Evolutionary conservation across 2,113 vertebrate species (phyloP).

Genomic region (Athene noctua): DNA sequence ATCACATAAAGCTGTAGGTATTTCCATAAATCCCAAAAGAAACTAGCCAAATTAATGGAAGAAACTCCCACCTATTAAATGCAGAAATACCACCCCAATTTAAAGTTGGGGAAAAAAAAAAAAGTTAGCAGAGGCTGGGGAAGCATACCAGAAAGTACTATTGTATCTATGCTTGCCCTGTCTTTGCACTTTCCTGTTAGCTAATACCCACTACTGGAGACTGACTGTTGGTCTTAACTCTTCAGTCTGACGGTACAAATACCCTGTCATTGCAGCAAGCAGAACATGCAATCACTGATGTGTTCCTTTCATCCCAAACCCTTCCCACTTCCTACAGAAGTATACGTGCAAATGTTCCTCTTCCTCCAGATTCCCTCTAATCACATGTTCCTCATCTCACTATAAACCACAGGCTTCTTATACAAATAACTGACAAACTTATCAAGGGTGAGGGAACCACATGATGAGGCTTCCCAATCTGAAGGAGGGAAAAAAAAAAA

Average conservation of each 20-base stretch:
- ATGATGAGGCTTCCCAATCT: background rate
- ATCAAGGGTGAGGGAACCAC: background rate
- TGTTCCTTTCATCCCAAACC: background rate
- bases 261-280: background rate
- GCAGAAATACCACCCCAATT: background rate
- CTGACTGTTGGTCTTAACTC: background rate
- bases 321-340: background rate
- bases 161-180: background rate
- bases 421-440: background rate
- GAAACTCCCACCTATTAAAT: background rate
- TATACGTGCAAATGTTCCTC: background rate
- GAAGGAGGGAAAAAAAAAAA: background rate
- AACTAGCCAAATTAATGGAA: background rate
- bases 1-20: background rate
- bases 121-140: background rate
- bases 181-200: background rate
- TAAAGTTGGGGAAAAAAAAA: background rate
- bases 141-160: background rate
- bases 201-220: background rate
- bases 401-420: background rate
- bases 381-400: background rate
- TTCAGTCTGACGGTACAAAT: background rate
- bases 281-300: background rate
- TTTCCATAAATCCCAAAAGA: background rate
- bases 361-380: background rate